Evolutionary conservation across 2,888 invertebrate species (phyloP).

Genomic region (Eupelmus urozonus): DNA sequence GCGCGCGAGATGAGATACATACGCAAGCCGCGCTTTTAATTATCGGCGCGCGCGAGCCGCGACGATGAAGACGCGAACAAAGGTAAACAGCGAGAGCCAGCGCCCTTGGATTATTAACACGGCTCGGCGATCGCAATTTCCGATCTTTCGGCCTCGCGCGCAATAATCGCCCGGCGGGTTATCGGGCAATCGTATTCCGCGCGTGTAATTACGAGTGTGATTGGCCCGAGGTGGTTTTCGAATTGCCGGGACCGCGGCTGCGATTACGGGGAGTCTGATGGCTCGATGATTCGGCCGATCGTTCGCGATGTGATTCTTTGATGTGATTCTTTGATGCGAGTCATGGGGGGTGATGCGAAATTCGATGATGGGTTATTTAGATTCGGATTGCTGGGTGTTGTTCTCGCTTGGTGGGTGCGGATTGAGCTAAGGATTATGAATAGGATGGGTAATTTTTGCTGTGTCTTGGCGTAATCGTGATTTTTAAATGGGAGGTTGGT

Average conservation of each 20-base stretch:
- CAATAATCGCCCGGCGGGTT: no score
- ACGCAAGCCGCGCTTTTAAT: conserved; percentile 32
- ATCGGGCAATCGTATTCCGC: no score
- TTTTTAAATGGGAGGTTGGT: no score
- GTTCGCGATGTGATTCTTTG: neutral
- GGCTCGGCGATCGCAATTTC: neutral
- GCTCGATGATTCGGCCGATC: neutral
- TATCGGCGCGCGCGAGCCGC: conserved; percentile 23
- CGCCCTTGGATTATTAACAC: neutral
- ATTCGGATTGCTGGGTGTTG: no score
- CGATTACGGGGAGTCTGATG: neutral
- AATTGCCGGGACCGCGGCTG: neutral
- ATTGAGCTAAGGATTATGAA: no score
- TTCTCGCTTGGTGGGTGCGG: no score
- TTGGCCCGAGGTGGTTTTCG: no score
- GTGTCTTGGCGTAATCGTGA: no score
- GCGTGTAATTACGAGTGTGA: no score
- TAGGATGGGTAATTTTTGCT: no score
- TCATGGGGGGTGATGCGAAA: conserved; percentile 19
- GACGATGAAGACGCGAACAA: conserved; percentile 8
- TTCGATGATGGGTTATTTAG: conserved; percentile 32
- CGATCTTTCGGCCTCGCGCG: no score
- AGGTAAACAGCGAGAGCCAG: conserved; percentile 9
- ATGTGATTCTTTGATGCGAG: conserved; percentile 5
- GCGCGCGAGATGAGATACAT: neutral